A percentile compares a stretch with the other conserved stretches of the same genome.
phyloP scores from a whole-genome alignment of 2,113 vertebrate species.

The Tachysurus fulvidraco region DNA sequence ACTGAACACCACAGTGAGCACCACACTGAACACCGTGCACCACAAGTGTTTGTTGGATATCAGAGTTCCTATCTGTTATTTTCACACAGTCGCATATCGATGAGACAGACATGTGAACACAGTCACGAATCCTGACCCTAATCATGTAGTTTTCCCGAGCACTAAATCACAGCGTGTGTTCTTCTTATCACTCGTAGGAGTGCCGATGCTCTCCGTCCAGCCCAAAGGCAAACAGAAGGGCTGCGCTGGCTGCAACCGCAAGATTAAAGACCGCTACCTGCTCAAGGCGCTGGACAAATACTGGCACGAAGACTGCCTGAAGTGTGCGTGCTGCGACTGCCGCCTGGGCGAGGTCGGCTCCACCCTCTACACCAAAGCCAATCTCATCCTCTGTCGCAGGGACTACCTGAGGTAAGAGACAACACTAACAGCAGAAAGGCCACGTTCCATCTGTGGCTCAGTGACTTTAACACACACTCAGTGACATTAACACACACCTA shows the following conservation, averaged over 20 bases:
- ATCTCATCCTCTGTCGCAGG: conserved; percentile 98
- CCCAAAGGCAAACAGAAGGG: conserved; percentile 99
- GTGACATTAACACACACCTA: conserved; percentile 52
- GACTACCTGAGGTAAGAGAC: conserved; percentile 96
- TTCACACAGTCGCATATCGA: conserved; percentile 47
- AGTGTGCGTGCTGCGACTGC: conserved; percentile 99
- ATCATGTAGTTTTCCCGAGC: conserved; percentile 71
- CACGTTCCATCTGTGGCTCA: conserved; percentile 44
- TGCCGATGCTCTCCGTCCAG: conserved; percentile 98
- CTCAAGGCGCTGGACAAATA: conserved; percentile 99
- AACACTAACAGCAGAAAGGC: conserved; percentile 56
- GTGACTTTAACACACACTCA: conserved; percentile 52
- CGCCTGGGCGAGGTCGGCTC: conserved; percentile 99
- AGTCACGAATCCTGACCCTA: conserved; percentile 69
- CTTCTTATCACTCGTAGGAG: conserved; percentile 80
- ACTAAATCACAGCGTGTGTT: conserved; percentile 70
- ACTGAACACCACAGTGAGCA: neutral
- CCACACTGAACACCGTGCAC: no score
- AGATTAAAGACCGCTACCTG: conserved; percentile 99
- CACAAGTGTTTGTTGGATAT: conserved; percentile 7
- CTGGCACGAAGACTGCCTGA: conserved; percentile 99
- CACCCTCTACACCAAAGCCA: conserved; percentile 99
- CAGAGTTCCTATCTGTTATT: conserved; percentile 60
- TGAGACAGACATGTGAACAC: conserved; percentile 43
- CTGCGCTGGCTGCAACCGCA: conserved; percentile 98